Percentiles rank a stretch among this genome's conserved stretches.
Evolutionary conservation across 1,140 invertebrate species (phyloP).

Genomic region (Camponotus floridanus): DNA sequence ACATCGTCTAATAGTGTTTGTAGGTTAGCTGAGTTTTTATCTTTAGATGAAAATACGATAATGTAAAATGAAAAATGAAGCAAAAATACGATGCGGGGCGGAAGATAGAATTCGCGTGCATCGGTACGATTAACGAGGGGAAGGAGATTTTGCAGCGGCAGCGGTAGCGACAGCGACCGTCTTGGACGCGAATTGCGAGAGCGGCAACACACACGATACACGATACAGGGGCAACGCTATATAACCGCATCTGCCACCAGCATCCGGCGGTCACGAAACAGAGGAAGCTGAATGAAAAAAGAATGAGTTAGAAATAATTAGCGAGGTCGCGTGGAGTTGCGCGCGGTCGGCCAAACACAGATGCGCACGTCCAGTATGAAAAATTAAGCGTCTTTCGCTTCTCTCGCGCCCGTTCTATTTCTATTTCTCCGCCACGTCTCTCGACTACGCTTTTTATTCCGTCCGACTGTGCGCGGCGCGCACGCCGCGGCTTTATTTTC

Average conservation of each 20-base stretch:
- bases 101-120: constrained; percentile 40
- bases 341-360: constrained; percentile 69
- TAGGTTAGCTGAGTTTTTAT: constrained; percentile 19
- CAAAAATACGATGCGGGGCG: constrained; percentile 1
- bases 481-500: constrained; percentile 39
- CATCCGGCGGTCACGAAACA: constrained; percentile 55
- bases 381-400: constrained; percentile 73
- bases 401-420: constrained; percentile 55
- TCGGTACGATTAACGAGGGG: constrained; percentile 32
- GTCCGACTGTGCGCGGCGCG: constrained; percentile 29
- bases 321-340: constrained; percentile 58
- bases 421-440: constrained; percentile 47
- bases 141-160: neutral
- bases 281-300: constrained; percentile 60
- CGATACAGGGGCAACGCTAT: neutral
- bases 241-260: constrained; percentile 53
- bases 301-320: constrained; percentile 76
- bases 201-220: neutral
- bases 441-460: constrained; percentile 60
- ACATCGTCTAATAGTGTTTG: neutral
- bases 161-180: constrained; percentile 35
- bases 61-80: constrained; percentile 56
- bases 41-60: constrained; percentile 35
- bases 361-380: constrained; percentile 69
- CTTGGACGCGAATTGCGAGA: constrained; percentile 13